Evolutionary conservation across 2,888 invertebrate genomes (phyloP).

Genomic region (Fragum whitleyi): DNA sequence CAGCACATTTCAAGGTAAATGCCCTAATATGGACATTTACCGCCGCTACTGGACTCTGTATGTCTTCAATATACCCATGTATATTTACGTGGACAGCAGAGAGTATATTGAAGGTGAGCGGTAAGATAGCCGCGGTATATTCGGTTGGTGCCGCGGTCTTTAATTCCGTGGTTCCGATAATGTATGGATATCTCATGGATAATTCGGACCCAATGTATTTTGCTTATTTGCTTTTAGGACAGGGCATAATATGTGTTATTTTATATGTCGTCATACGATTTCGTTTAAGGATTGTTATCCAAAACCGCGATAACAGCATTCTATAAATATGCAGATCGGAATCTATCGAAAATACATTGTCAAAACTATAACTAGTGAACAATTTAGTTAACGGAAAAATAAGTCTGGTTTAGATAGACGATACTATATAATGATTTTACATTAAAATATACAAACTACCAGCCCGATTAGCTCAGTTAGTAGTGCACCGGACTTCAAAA

Average conservation of each 20-base stretch:
- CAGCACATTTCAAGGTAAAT: conserved; percentile 34
- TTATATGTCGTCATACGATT: conserved; percentile 12
- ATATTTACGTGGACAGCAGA: conserved; percentile 71
- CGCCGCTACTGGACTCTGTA: conserved; percentile 61
- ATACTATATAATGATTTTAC: too few species aligned
- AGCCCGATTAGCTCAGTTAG: too few species aligned
- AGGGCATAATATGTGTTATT: conserved; percentile 36
- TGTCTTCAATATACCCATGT: conserved; percentile 69
- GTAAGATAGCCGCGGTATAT: conserved; percentile 64
- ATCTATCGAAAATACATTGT: too few species aligned
- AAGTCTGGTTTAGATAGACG: too few species aligned
- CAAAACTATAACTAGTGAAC: too few species aligned
- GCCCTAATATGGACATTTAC: conserved; percentile 64
- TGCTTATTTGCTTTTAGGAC: conserved; percentile 58
- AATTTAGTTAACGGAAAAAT: too few species aligned
- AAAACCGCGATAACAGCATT: too few species aligned
- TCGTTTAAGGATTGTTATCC: background rate
- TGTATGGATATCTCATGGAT: conserved; percentile 68
- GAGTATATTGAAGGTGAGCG: conserved; percentile 64
- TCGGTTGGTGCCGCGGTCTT: conserved; percentile 60
- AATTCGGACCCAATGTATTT: conserved; percentile 61
- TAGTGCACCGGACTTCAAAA: too few species aligned
- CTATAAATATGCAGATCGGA: too few species aligned
- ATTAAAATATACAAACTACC: too few species aligned
- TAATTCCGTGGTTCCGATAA: conserved; percentile 61